Percentiles rank a stretch among this genome's conserved stretches.
phyloP scores from a whole-genome alignment of 2,113 vertebrate species.

The Sander lucioperca region DNA sequence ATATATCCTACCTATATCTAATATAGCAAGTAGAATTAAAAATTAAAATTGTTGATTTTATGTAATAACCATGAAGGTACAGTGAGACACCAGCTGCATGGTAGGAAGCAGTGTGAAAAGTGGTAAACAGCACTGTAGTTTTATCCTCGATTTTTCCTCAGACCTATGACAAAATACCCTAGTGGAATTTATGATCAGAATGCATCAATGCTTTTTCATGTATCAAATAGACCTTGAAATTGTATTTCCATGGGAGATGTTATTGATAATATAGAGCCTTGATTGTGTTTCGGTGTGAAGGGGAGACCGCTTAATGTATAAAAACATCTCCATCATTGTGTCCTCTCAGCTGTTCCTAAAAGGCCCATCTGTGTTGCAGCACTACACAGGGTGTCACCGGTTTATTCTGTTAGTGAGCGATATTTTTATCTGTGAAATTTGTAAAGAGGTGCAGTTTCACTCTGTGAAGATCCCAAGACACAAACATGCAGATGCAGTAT shows the following conservation, averaged over 20 bases:
- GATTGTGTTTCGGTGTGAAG: conserved; percentile 66
- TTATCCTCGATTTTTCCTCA: conserved; percentile 21
- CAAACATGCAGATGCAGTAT: background rate
- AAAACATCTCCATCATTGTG: conserved; percentile 51
- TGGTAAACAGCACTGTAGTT: background rate
- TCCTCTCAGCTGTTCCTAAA: conserved; percentile 63
- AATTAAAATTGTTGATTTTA: background rate
- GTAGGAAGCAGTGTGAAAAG: background rate
- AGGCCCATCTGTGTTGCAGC: conserved; percentile 53
- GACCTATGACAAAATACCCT: conserved; percentile 26
- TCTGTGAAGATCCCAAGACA: background rate
- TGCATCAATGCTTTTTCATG: conserved; percentile 56
- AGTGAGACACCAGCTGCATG: background rate
- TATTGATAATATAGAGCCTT: conserved; percentile 59
- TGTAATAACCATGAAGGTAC: background rate
- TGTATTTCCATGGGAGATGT: conserved; percentile 66
- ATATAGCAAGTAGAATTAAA: background rate
- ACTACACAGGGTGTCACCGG: conserved; percentile 14
- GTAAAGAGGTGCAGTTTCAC: background rate
- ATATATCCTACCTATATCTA: background rate
- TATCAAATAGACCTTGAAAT: conserved; percentile 77
- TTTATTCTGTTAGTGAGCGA: conserved; percentile 12
- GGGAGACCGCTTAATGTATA: conserved; percentile 60
- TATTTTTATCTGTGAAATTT: conserved; percentile 40
- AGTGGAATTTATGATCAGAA: conserved; percentile 47